Conservation (phyloP, 2,113 vertebrate species). For the Dasypus novemcinctus region DNA sequence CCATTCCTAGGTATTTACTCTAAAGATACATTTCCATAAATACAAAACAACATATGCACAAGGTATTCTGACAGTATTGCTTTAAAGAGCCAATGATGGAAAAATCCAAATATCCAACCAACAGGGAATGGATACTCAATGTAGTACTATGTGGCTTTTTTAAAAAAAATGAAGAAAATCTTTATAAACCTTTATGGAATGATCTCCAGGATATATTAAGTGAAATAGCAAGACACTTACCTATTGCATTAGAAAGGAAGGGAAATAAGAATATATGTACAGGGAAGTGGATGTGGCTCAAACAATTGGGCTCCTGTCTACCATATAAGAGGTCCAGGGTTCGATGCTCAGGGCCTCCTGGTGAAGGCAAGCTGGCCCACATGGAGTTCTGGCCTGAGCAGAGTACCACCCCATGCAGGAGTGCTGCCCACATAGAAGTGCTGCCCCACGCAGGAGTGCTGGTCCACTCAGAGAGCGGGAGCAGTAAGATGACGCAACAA, state of each 20-base stretch:
- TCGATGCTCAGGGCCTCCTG: too few relatives aligned
- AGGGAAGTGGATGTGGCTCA: too few relatives aligned
- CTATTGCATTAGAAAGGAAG: neutral
- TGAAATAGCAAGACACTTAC: neutral
- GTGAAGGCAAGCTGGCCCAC: too few relatives aligned
- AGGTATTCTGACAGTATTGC: neutral
- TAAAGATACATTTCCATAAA: neutral
- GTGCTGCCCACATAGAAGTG: too few relatives aligned
- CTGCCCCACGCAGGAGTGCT: too few relatives aligned
- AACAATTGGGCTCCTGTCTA: too few relatives aligned
- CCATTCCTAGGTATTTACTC: neutral
- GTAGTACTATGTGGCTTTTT: neutral
- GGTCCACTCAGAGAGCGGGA: too few relatives aligned
- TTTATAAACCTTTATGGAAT: neutral
- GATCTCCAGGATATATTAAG: neutral
- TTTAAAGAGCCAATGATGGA: neutral
- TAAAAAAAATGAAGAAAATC: neutral
- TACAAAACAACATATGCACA: neutral
- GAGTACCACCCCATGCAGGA: too few relatives aligned
- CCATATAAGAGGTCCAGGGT: too few relatives aligned
- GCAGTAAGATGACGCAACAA: too few relatives aligned
- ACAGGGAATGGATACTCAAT: neutral
- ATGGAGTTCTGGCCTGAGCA: too few relatives aligned
- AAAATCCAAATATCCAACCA: neutral
- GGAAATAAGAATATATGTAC: neutral